Conservation (phyloP, 53 echinoderm and acorn worm genomes). For the Astropecten irregularis region DNA sequence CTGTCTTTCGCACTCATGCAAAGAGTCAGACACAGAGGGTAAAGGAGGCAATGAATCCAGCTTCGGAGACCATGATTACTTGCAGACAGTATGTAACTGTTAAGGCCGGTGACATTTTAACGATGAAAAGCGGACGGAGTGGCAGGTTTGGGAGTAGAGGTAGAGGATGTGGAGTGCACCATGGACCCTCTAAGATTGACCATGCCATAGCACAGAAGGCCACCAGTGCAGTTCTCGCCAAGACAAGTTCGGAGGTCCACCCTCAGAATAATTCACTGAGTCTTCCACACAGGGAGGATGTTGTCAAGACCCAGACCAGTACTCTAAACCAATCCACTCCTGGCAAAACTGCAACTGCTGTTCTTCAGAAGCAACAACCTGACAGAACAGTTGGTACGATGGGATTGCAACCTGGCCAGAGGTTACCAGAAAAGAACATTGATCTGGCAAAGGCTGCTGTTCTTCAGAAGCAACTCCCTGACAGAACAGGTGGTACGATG, state of each 20-base stretch:
- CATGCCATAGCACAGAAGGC: neutral
- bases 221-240: neutral
- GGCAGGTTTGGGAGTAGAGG: neutral
- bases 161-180: neutral
- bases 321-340: too few relatives aligned
- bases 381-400: neutral
- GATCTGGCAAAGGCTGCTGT: too few relatives aligned
- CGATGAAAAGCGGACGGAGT: neutral
- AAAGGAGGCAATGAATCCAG: neutral
- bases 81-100: constrained; percentile 5
- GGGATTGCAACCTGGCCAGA: neutral
- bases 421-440: neutral
- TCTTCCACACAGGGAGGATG: neutral
- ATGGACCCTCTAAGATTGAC: too few relatives aligned
- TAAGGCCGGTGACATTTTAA: neutral
- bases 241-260: too few relatives aligned
- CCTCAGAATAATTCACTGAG: too few relatives aligned
- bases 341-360: neutral
- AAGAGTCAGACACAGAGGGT: constrained; percentile 11
- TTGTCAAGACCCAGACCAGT: neutral
- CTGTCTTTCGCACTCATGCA: constrained; percentile 14
- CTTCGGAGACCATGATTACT: constrained; percentile 1
- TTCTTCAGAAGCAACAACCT: neutral
- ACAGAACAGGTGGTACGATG: neutral
- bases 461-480: neutral